Percentiles rank a stretch among this genome's conserved stretches.
These are phyloP conservation scores for Thunnus thynnus DNA, from an alignment of 2,113 vertebrate genomes.

Conservation along the genomic window DNA sequence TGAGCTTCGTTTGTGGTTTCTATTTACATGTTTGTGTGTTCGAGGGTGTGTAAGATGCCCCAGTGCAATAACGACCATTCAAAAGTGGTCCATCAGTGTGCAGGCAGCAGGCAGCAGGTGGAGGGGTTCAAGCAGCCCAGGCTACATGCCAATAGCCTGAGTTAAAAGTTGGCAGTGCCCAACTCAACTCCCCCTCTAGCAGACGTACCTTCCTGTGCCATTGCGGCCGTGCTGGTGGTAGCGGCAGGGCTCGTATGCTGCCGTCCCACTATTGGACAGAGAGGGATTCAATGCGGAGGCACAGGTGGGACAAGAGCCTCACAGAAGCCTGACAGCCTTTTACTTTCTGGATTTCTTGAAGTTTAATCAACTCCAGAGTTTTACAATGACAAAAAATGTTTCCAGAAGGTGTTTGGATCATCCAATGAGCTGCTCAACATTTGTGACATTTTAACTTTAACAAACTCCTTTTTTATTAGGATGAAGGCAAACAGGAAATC, in stretches of 20 bases:
- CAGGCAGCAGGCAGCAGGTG: conserved; percentile 66
- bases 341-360: background rate
- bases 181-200: conserved; percentile 66
- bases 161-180: conserved; percentile 63
- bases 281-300: conserved; percentile 87
- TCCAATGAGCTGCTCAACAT: background rate
- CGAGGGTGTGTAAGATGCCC: conserved; percentile 41
- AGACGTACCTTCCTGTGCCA: conserved; percentile 96
- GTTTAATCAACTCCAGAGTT: background rate
- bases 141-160: conserved; percentile 83
- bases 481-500: conserved; percentile 16
- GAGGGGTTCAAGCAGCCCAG: conserved; percentile 69
- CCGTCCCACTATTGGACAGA: conserved; percentile 96
- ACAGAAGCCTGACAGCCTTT: conserved; percentile 19
- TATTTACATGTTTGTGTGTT: conserved; percentile 38
- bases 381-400: conserved; percentile 1
- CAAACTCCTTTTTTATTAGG: background rate
- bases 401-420: background rate
- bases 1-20: conserved; percentile 20
- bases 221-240: conserved; percentile 93
- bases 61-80: conserved; percentile 54
- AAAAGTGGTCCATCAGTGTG: conserved; percentile 60
- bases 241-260: conserved; percentile 95
- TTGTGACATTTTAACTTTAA: conserved; percentile 7
- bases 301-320: conserved; percentile 59